A percentile compares a stretch with the other conserved stretches of the same genome.
phyloP scores from a whole-genome alignment of 2,113 vertebrate species.

The Lepidothrix coronata region DNA sequence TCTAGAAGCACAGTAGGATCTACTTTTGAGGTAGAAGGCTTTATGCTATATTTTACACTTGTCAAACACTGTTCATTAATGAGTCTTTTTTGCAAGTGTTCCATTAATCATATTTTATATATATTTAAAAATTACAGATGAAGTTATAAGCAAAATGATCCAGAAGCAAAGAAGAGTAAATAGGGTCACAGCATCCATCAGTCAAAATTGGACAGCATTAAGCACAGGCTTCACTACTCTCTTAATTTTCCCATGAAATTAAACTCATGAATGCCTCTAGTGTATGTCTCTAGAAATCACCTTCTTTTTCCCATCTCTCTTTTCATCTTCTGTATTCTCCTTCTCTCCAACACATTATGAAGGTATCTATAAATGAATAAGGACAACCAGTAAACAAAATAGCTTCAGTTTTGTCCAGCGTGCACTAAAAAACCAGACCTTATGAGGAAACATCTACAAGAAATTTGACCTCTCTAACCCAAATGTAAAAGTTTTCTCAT shows the following conservation, averaged over 20 bases:
- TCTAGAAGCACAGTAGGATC: neutral
- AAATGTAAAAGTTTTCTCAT: neutral
- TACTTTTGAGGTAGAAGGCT: neutral
- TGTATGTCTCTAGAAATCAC: neutral
- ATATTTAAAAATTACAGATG: neutral
- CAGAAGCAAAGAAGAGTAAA: neutral
- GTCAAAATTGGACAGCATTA: neutral
- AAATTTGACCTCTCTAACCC: neutral
- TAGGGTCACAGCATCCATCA: neutral
- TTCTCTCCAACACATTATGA: neutral
- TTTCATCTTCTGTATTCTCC: neutral
- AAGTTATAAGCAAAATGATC: neutral
- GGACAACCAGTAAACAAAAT: neutral
- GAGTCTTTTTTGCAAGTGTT: neutral
- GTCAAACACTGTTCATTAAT: neutral
- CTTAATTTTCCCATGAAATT: neutral
- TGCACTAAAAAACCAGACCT: neutral
- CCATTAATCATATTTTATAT: neutral
- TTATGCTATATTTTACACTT: neutral
- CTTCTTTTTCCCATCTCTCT: neutral
- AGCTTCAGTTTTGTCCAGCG: neutral
- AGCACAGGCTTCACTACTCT: neutral
- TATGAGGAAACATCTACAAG: neutral
- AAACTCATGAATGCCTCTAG: neutral
- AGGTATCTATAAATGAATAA: neutral